phyloP scores from a whole-genome alignment of 1,140 invertebrate genomes.

The Arion vulgaris region DNA sequence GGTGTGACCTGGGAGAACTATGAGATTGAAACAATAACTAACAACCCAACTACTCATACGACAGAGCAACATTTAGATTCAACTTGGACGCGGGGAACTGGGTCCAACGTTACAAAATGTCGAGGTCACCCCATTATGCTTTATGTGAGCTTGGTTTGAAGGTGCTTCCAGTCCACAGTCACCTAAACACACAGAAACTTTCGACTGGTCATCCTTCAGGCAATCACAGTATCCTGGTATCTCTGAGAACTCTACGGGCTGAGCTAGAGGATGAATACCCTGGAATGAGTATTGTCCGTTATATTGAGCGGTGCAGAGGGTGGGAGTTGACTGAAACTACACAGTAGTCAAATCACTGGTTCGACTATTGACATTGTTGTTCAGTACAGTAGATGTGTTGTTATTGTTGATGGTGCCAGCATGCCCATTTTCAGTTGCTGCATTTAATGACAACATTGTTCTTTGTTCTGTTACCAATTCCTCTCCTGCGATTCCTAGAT shows the following conservation, averaged over 20 bases:
- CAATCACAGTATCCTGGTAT: conserved; percentile 33
- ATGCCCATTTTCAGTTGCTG: neutral
- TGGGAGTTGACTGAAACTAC: neutral
- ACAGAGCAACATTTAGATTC: conserved; percentile 68
- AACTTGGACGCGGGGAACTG: conserved; percentile 44
- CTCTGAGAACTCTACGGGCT: neutral
- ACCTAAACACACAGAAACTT: neutral
- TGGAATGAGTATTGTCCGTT: conserved; percentile 9
- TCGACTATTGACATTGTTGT: neutral
- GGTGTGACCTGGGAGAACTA: too few species aligned
- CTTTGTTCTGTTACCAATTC: conserved; percentile 41
- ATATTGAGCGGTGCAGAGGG: neutral
- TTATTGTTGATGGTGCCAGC: conserved; percentile 2
- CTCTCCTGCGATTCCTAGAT: neutral
- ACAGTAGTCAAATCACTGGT: neutral
- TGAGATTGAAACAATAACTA: too few species aligned
- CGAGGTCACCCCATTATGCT: conserved; percentile 59
- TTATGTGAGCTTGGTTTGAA: conserved; percentile 43
- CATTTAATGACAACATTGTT: neutral
- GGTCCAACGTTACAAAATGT: conserved; percentile 51
- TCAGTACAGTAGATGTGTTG: neutral
- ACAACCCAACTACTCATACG: conserved; percentile 49
- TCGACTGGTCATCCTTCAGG: conserved; percentile 30
- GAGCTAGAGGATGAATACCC: neutral
- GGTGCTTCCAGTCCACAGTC: conserved; percentile 19